These are phyloP conservation scores for Rhyacichthys aspro DNA, from an alignment of 2,797 vertebrate genomes.

Conservation along the genomic window DNA sequence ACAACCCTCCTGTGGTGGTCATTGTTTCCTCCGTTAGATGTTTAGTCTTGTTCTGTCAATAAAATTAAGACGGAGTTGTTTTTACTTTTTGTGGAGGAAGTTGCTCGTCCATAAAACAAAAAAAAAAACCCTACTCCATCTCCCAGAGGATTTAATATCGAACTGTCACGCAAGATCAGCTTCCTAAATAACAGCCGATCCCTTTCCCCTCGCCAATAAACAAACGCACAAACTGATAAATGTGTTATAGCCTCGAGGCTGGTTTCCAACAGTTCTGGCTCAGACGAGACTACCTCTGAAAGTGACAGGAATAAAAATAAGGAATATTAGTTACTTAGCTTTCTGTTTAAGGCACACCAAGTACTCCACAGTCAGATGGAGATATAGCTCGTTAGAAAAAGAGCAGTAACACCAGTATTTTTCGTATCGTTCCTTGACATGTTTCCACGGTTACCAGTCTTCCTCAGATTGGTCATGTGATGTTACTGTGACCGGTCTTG, in stretches of 20 bases:
- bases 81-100: constrained; percentile 1
- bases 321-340: constrained; percentile 9
- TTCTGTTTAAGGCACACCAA: no score
- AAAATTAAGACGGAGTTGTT: constrained; percentile 1
- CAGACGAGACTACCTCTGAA: constrained; percentile 9
- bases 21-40: background rate
- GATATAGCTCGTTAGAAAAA: no score
- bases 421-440: no score
- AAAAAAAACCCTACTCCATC: constrained; percentile 18
- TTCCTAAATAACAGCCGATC: constrained; percentile 45
- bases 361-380: no score
- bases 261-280: constrained; percentile 25
- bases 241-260: constrained; percentile 31
- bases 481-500: no score
- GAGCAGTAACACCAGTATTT: no score
- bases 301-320: constrained; percentile 31
- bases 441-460: no score
- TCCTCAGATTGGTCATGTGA: no score
- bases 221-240: constrained; percentile 43
- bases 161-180: constrained; percentile 62
- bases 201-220: constrained; percentile 43
- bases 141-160: constrained; percentile 53
- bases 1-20: no score
- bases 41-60: background rate
- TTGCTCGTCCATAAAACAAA: constrained; percentile 34